A percentile compares a stretch with the other conserved stretches of the same genome.
Conservation (phyloP, 2,797 vertebrate species). For the Poecilia gillii region DNA sequence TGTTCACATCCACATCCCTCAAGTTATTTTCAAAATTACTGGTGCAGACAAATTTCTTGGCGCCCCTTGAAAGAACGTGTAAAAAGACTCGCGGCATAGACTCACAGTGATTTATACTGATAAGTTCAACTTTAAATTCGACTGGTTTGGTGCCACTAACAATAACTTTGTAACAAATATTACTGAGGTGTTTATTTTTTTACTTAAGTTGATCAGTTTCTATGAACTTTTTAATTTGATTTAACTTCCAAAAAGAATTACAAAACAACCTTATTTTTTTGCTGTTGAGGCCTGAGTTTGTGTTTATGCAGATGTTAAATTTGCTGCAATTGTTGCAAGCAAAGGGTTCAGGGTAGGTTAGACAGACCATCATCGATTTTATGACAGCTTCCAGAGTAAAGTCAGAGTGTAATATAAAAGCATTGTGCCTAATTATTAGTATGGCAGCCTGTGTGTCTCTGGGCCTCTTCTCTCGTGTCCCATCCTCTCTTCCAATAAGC, state of each 20-base stretch:
- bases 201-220: neutral
- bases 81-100: neutral
- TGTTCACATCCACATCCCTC: neutral
- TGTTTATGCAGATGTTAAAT: too few species aligned
- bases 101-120: neutral
- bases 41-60: neutral
- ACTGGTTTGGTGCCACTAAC: neutral
- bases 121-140: neutral
- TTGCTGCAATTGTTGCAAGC: too few species aligned
- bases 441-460: neutral
- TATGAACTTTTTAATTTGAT: neutral
- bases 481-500: neutral
- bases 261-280: too few species aligned
- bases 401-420: neutral
- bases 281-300: too few species aligned
- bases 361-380: neutral
- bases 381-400: neutral
- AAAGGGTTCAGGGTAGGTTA: too few species aligned
- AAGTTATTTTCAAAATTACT: conserved; percentile 6
- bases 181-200: neutral
- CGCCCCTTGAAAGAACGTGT: neutral
- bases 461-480: neutral
- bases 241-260: too few species aligned
- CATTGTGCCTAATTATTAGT: too few species aligned
- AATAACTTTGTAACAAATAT: neutral